Percentiles rank a stretch among this genome's conserved stretches.
These are phyloP conservation scores for Rhinopomastus cyanomelas DNA, from an alignment of 2,113 vertebrate genomes.

Conservation along the genomic window DNA sequence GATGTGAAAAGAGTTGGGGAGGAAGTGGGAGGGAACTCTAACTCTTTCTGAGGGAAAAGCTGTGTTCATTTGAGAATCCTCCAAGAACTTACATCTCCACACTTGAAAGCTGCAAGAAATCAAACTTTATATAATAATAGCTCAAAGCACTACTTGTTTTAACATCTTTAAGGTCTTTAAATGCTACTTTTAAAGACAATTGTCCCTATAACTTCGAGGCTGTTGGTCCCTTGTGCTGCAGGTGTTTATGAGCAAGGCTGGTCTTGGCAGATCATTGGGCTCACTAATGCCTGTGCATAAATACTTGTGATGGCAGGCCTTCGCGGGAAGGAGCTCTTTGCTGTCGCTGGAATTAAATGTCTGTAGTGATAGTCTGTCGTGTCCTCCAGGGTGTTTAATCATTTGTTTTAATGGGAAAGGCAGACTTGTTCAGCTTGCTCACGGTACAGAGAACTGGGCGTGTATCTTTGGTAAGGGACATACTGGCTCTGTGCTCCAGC, in stretches of 20 bases:
- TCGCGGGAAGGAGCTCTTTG: not conserved
- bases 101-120: not conserved
- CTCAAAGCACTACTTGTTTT: not conserved
- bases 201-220: not conserved
- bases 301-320: not conserved
- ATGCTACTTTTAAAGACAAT: not conserved
- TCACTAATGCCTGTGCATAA: not conserved
- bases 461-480: not conserved
- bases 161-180: not conserved
- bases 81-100: not conserved
- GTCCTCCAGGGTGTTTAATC: not conserved
- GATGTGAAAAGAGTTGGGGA: too few relatives aligned
- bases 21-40: too few relatives aligned
- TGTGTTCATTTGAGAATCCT: not conserved
- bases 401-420: not conserved
- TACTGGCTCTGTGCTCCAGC: not conserved
- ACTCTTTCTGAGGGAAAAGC: too few relatives aligned
- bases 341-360: not conserved
- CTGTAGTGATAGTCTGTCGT: not conserved
- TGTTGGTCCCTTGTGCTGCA: slow-evolving; percentile 7
- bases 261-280: not conserved
- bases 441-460: not conserved
- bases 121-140: not conserved
- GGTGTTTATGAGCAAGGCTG: slow-evolving; percentile 4
- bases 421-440: not conserved